A percentile compares a stretch with the other conserved stretches of the same genome.
Conservation (phyloP, 2,797 vertebrate genomes). For the Neosilurus hyrtlii region DNA sequence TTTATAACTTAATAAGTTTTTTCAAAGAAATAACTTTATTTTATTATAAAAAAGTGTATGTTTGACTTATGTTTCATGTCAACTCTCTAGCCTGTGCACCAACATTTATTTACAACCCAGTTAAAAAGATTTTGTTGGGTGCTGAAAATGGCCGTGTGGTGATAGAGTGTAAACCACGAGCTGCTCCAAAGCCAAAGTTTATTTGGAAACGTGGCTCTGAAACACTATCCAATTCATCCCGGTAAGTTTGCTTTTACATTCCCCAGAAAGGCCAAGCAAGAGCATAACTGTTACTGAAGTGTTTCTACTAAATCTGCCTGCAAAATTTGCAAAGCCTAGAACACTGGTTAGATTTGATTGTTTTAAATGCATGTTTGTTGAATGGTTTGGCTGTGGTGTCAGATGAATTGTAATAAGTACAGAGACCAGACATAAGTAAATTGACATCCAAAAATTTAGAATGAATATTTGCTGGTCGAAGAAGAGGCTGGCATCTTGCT, state of each 20-base stretch:
- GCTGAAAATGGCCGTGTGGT: conserved; percentile 87
- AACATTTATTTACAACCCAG: conserved; percentile 90
- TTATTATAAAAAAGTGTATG: no score
- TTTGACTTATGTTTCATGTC: neutral
- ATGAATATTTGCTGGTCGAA: no score
- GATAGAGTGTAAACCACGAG: conserved; percentile 94
- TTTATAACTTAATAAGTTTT: no score
- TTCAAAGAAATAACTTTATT: no score
- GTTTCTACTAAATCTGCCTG: neutral
- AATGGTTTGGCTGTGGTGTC: neutral
- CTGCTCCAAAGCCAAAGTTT: conserved; percentile 88
- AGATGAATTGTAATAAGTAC: neutral
- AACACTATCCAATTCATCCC: conserved; percentile 84
- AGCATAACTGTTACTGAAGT: neutral
- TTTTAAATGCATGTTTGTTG: neutral
- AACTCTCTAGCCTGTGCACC: conserved; percentile 82
- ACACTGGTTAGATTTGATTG: neutral
- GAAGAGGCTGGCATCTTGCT: no score
- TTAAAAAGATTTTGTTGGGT: conserved; percentile 90
- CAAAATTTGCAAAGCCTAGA: neutral
- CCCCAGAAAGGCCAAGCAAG: neutral
- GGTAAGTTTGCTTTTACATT: conserved; percentile 66
- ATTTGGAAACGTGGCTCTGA: conserved; percentile 94
- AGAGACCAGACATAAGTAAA: neutral
- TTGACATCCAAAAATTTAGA: no score